A percentile compares a stretch with the other conserved stretches of the same genome.
phyloP scores from a whole-genome alignment of 2,888 invertebrate genomes.

The Silvanus unidentatus region DNA sequence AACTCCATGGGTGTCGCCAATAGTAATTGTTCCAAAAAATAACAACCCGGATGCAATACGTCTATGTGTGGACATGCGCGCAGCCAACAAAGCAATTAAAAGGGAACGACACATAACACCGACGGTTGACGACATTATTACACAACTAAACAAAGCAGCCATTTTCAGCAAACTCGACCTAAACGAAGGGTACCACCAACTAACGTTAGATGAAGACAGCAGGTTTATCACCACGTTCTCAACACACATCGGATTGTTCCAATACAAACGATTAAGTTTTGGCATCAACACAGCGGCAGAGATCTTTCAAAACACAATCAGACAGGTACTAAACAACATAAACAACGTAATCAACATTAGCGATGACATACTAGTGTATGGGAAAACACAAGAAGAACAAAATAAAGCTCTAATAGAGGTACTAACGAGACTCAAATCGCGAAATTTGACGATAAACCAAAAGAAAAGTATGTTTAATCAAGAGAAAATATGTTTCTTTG shows the following conservation, averaged over 20 bases:
- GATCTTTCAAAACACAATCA: constrained; percentile 7
- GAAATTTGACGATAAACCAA: not conserved
- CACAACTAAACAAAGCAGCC: constrained; percentile 15
- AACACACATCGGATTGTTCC: constrained; percentile 34
- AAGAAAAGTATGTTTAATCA: constrained; percentile 31
- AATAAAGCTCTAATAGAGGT: not conserved
- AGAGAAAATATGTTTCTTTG: constrained; percentile 25
- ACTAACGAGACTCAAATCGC: not conserved
- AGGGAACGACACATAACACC: constrained; percentile 20
- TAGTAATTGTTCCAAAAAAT: constrained; percentile 20
- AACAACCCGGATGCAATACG: constrained; percentile 10
- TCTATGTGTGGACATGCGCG: constrained; percentile 19
- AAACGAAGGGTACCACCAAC: constrained; percentile 37
- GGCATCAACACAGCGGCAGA: constrained; percentile 15
- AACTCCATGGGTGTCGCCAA: constrained; percentile 22
- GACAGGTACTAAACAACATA: constrained; percentile 7
- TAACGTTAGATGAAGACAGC: constrained; percentile 31
- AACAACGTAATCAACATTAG: constrained; percentile 6
- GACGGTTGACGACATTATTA: constrained; percentile 20
- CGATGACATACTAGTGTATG: constrained; percentile 6
- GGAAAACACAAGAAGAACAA: not conserved
- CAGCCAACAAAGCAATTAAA: constrained; percentile 20
- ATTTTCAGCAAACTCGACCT: constrained; percentile 34
- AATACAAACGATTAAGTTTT: constrained; percentile 39
- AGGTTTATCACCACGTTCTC: constrained; percentile 39